phyloP scores from a whole-genome alignment of 2,888 invertebrate genomes.

The Oligia fasciuncula region DNA sequence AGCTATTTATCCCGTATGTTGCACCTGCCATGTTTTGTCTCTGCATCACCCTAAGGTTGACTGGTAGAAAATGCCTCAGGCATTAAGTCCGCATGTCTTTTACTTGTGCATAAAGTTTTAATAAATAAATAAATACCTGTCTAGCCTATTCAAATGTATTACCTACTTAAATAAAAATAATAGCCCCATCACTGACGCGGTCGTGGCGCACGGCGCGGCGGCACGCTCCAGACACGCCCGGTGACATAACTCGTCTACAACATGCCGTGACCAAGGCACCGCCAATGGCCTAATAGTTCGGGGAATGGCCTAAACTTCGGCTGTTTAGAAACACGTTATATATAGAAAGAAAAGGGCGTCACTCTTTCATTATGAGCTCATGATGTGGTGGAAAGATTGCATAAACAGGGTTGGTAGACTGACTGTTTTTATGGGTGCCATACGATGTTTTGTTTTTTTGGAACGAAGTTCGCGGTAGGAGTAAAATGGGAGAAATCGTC shows the following conservation, averaged over 20 bases:
- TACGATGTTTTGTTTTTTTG: too few relatives aligned
- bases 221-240: constrained; percentile 35
- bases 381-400: not conserved
- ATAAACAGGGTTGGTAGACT: not conserved
- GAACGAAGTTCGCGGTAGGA: too few relatives aligned
- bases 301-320: constrained; percentile 20
- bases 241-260: constrained; percentile 42
- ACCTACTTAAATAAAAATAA: constrained; percentile 10
- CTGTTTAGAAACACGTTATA: constrained; percentile 12
- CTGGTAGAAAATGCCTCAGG: too few relatives aligned
- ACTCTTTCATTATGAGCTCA: constrained; percentile 14
- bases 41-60: too few relatives aligned
- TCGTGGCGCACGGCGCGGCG: constrained; percentile 8
- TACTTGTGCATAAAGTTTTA: too few relatives aligned
- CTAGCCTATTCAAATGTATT: not conserved
- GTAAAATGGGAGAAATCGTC: too few relatives aligned
- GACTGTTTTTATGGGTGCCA: not conserved
- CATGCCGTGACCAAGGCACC: constrained; percentile 23
- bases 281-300: constrained; percentile 11
- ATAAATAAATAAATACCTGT: too few relatives aligned
- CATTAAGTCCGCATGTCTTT: too few relatives aligned
- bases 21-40: too few relatives aligned
- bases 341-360: constrained; percentile 9
- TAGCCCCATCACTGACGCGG: not conserved
- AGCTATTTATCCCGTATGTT: too few relatives aligned